Evolutionary conservation across 2,888 invertebrate species (phyloP).

Genomic region (Liopterus haemorrhoidalis): DNA sequence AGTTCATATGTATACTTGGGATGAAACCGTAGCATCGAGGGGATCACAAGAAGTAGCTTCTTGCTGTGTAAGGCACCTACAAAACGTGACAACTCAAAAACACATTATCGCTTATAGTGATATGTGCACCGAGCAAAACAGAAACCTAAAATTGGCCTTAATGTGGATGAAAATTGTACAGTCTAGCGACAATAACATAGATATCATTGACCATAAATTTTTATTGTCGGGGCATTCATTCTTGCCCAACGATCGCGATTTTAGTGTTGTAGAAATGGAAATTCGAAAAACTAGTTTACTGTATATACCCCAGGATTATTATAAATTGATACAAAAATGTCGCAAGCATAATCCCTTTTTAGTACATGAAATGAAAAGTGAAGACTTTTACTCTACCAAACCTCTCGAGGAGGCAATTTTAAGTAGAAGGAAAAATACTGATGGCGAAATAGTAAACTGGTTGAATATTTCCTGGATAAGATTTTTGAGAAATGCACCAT

Average conservation of each 20-base stretch:
- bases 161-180: constrained; percentile 28
- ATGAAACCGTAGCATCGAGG: constrained; percentile 36
- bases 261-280: constrained; percentile 33
- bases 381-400: too few relatives aligned
- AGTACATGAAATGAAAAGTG: too few relatives aligned
- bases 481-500: too few relatives aligned
- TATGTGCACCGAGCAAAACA: constrained; percentile 27
- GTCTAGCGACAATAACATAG: constrained; percentile 28
- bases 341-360: too few relatives aligned
- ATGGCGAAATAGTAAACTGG: too few relatives aligned
- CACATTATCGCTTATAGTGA: constrained; percentile 29
- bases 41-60: constrained; percentile 32
- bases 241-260: constrained; percentile 34
- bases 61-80: constrained; percentile 31
- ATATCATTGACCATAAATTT: constrained; percentile 30
- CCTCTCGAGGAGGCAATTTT: too few relatives aligned
- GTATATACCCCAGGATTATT: too few relatives aligned
- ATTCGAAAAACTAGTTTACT: too few relatives aligned
- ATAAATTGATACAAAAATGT: too few relatives aligned
- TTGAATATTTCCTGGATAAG: too few relatives aligned
- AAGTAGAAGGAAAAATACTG: too few relatives aligned
- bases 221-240: constrained; percentile 33
- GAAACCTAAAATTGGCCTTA: constrained; percentile 30
- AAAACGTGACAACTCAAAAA: too few relatives aligned
- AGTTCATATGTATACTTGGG: constrained; percentile 35